These are phyloP conservation scores for Coryphaenoides rupestris DNA, from an alignment of 2,113 vertebrate genomes.

Conservation along the genomic window DNA sequence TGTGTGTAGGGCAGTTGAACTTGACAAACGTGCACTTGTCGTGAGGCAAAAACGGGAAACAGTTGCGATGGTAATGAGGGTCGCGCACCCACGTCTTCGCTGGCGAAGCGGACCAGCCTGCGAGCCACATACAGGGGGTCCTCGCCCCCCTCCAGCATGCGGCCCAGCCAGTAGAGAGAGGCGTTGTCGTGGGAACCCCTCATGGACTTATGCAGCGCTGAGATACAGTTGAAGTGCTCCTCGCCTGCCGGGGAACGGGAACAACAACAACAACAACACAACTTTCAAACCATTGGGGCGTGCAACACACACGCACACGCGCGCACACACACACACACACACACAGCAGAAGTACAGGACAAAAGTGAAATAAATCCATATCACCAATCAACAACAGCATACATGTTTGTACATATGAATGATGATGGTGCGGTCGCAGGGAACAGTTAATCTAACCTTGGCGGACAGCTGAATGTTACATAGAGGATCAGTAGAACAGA, in stretches of 20 bases:
- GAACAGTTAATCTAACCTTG: conserved; percentile 46
- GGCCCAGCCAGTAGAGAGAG: conserved; percentile 94
- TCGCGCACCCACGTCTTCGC: conserved; percentile 92
- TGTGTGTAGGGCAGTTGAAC: too few species aligned
- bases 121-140: conserved; percentile 92
- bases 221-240: conserved; percentile 97
- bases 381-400: neutral
- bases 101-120: conserved; percentile 91
- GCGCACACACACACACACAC: neutral
- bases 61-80: too few species aligned
- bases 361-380: neutral
- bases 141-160: conserved; percentile 97
- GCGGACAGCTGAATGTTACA: conserved; percentile 51
- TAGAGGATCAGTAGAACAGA: conserved; percentile 25
- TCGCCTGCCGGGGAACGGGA: conserved; percentile 80
- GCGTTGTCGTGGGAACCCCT: conserved; percentile 90
- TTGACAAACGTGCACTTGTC: too few species aligned
- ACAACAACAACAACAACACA: too few species aligned
- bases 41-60: too few species aligned
- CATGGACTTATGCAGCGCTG: conserved; percentile 95
- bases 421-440: neutral
- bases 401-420: too few species aligned
- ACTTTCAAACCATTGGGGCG: neutral
- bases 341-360: too few species aligned
- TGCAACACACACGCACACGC: neutral